These are phyloP conservation scores for Ochotona curzoniae DNA, from an alignment of 2,113 vertebrate genomes.

Conservation along the genomic window DNA sequence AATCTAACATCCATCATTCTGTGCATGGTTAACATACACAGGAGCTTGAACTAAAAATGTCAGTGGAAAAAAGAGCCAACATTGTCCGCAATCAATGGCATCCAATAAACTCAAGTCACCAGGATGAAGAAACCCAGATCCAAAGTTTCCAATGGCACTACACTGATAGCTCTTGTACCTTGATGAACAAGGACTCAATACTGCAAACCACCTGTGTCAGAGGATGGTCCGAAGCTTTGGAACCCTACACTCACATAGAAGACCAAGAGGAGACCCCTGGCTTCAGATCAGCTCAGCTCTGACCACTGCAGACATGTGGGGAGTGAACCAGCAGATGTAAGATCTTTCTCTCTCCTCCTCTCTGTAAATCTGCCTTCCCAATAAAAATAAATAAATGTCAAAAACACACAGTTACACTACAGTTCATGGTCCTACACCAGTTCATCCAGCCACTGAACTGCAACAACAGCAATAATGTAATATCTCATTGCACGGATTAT, in stretches of 20 bases:
- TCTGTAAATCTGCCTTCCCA: too few species aligned
- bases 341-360: too few species aligned
- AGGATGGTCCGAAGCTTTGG: too few species aligned
- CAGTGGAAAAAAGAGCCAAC: not conserved
- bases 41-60: not conserved
- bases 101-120: not conserved
- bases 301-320: too few species aligned
- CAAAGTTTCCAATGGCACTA: not conserved
- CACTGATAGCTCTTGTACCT: not conserved
- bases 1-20: not conserved
- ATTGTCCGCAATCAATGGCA: not conserved
- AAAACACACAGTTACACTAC: not conserved
- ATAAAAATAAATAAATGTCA: too few species aligned
- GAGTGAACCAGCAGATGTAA: too few species aligned
- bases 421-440: not conserved
- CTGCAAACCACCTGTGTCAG: not conserved
- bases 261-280: too few species aligned
- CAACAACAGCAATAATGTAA: not conserved
- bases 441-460: not conserved
- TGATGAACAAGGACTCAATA: not conserved
- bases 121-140: not conserved
- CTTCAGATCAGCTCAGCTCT: too few species aligned
- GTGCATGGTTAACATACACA: not conserved
- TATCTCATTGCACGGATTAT: not conserved
- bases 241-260: too few species aligned